phyloP scores from a whole-genome alignment of 2,888 invertebrate genomes.

The Drosophila kanekoi region DNA sequence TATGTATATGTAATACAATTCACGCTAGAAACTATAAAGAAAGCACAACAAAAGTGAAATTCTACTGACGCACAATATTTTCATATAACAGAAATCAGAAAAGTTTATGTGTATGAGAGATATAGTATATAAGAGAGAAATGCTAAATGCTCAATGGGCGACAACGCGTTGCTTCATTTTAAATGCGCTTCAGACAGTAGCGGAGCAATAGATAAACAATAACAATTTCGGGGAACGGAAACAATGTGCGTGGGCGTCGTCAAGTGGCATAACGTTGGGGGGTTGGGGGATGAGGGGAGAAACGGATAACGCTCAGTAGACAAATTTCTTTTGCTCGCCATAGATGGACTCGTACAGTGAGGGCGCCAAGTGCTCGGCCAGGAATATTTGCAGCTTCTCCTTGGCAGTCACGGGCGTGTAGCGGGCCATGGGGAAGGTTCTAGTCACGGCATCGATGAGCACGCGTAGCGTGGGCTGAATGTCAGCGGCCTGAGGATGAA shows the following conservation, averaged over 20 bases:
- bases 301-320: constrained; percentile 50
- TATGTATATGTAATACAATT: constrained; percentile 60
- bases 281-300: not conserved
- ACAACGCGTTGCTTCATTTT: constrained; percentile 48
- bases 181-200: constrained; percentile 61
- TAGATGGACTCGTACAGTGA: constrained; percentile 93
- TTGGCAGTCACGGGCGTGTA: constrained; percentile 93
- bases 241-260: constrained; percentile 35
- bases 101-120: constrained; percentile 5
- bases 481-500: constrained; percentile 88
- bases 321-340: constrained; percentile 79
- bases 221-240: constrained; percentile 40
- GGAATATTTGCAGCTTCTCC: constrained; percentile 92
- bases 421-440: constrained; percentile 93
- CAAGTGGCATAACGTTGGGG: not conserved
- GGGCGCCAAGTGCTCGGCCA: constrained; percentile 93
- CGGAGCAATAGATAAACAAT: constrained; percentile 52
- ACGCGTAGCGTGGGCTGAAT: constrained; percentile 91
- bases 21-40: constrained; percentile 63
- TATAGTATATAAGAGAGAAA: constrained; percentile 30
- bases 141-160: constrained; percentile 68
- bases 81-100: constrained; percentile 12
- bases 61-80: constrained; percentile 38
- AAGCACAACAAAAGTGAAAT: constrained; percentile 28
- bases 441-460: constrained; percentile 91